Conservation (phyloP, 64 coral and sea anemone genomes). For the Montipora efflorescens region DNA sequence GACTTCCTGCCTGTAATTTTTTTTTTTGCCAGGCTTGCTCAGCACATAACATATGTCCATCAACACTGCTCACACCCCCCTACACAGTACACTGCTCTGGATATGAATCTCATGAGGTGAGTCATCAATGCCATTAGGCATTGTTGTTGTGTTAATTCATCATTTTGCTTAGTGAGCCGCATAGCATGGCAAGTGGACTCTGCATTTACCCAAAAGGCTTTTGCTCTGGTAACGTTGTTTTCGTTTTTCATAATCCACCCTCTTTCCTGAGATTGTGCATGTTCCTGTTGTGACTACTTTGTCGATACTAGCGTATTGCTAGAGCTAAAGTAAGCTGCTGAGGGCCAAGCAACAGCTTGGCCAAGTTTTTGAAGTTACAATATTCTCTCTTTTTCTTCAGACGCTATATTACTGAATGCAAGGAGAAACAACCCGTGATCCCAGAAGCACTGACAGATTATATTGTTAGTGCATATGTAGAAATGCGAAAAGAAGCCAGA, state of each 20-base stretch:
- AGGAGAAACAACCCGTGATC: slow-evolving; percentile 93
- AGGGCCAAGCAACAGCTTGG: no score
- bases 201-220: no score
- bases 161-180: no score
- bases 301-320: no score
- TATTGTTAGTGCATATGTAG: slow-evolving; percentile 98
- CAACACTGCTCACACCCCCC: slow-evolving; percentile 92
- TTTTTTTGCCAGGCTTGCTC: slow-evolving; percentile 76
- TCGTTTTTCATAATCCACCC: no score
- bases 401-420: slow-evolving; percentile 96
- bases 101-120: slow-evolving; percentile 99
- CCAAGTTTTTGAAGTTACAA: background rate
- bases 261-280: no score
- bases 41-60: slow-evolving; percentile 98
- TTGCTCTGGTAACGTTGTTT: no score
- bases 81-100: slow-evolving; percentile 83
- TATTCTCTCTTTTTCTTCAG: slow-evolving; percentile 36
- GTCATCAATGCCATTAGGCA: background rate
- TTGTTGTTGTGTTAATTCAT: no score
- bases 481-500: slow-evolving; percentile 98
- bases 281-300: no score
- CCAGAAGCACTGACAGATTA: slow-evolving; percentile 88
- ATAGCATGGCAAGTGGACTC: no score
- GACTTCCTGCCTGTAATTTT: background rate
- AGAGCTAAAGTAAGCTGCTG: no score